phyloP scores from a whole-genome alignment of 2,113 vertebrate genomes.

The Platycercus adscitus region DNA sequence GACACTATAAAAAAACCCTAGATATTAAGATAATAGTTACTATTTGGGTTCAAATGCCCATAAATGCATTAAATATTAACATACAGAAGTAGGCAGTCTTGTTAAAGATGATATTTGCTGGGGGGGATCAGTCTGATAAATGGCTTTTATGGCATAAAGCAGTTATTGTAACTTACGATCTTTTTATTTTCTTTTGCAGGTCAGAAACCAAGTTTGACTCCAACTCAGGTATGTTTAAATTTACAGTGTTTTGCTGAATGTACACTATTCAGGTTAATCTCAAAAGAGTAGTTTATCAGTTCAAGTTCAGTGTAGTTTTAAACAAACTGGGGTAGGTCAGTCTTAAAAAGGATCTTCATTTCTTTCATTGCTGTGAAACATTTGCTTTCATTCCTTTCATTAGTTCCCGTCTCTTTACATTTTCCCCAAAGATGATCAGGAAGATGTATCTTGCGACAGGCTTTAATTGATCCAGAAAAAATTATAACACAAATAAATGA shows the following conservation, averaged over 20 bases:
- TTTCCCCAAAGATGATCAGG: slow-evolving; percentile 57
- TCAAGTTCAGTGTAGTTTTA: slow-evolving; percentile 75
- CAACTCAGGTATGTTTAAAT: slow-evolving; percentile 90
- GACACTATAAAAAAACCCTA: background rate
- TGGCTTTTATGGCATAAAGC: slow-evolving; percentile 34
- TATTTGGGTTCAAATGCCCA: background rate
- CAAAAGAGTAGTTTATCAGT: slow-evolving; percentile 74
- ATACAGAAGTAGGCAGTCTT: background rate
- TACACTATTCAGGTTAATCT: slow-evolving; percentile 72
- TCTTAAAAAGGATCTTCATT: slow-evolving; percentile 66
- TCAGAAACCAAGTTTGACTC: slow-evolving; percentile 97
- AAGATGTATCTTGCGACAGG: slow-evolving; percentile 44
- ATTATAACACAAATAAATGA: slow-evolving; percentile 41
- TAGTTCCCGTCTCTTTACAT: slow-evolving; percentile 30
- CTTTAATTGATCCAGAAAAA: slow-evolving; percentile 43
- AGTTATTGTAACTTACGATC: slow-evolving; percentile 44
- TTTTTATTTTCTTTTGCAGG: slow-evolving; percentile 79
- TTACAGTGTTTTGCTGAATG: slow-evolving; percentile 71
- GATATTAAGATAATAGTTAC: background rate
- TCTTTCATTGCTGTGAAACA: slow-evolving; percentile 48
- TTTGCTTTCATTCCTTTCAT: slow-evolving; percentile 52
- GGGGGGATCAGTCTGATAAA: background rate
- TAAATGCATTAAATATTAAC: background rate
- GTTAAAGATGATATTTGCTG: background rate
- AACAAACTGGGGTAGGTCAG: slow-evolving; percentile 71